These are phyloP conservation scores for Philypnodon macrostomus DNA, from an alignment of 2,797 vertebrate species.

Conservation along the genomic window DNA sequence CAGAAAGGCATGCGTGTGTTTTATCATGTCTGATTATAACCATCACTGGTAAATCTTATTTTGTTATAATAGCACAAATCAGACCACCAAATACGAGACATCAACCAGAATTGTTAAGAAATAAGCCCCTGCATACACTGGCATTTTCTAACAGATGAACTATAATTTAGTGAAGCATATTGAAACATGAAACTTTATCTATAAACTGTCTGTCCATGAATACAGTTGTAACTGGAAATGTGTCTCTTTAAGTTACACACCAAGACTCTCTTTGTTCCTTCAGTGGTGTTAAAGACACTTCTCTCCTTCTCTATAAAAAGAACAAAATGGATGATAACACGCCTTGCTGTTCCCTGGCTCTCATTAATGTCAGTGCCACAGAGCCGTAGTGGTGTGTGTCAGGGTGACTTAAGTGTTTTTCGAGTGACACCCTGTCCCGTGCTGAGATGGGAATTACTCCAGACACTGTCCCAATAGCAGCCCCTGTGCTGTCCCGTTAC, in stretches of 20 bases:
- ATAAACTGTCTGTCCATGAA: no score
- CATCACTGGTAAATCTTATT: no score
- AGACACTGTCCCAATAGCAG: constrained; percentile 37
- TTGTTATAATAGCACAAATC: no score
- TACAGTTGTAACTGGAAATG: background rate
- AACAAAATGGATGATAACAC: constrained; percentile 39
- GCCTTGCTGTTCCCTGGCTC: constrained; percentile 29
- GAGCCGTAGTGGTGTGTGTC: constrained; percentile 35
- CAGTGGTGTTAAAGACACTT: constrained; percentile 1
- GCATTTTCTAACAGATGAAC: no score
- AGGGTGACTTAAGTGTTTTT: constrained; percentile 40
- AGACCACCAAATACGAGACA: no score
- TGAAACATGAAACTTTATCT: no score
- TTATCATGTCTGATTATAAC: no score
- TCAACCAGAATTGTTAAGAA: no score
- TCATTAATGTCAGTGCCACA: constrained; percentile 33
- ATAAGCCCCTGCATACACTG: no score
- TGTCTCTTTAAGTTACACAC: constrained; percentile 1
- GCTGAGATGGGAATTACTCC: constrained; percentile 42
- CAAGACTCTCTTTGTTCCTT: background rate
- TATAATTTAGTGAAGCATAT: no score
- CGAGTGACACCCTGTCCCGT: constrained; percentile 36
- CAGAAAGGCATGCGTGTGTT: no score
- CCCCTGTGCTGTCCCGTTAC: constrained; percentile 36
- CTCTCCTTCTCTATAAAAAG: constrained; percentile 17